phyloP scores from a whole-genome alignment of 2,888 invertebrate species.

The Drosophila yooni region DNA sequence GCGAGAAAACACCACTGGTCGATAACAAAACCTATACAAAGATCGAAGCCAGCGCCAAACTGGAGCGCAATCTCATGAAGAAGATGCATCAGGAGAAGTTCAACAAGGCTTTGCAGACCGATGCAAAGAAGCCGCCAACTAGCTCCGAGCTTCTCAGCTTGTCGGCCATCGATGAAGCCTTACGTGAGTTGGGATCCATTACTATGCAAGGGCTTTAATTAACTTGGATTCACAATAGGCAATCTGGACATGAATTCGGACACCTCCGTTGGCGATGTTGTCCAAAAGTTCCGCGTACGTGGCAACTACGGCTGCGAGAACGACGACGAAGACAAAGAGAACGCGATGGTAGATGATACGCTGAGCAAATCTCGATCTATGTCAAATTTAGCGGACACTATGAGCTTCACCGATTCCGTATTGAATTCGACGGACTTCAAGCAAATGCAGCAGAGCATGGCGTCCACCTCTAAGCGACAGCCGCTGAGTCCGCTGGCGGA shows the following conservation, averaged over 20 bases:
- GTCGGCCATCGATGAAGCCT: slow-evolving; percentile 82
- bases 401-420: slow-evolving; percentile 83
- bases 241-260: slow-evolving; percentile 78
- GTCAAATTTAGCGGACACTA: slow-evolving; percentile 69
- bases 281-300: slow-evolving; percentile 67
- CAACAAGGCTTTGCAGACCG: slow-evolving; percentile 53
- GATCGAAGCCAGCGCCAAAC: slow-evolving; percentile 61
- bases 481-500: slow-evolving; percentile 80
- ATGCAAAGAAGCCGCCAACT: slow-evolving; percentile 46
- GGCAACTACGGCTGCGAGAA: slow-evolving; percentile 34
- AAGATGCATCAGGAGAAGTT: slow-evolving; percentile 71
- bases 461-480: slow-evolving; percentile 54
- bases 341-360: slow-evolving; percentile 54
- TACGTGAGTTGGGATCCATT: slow-evolving; percentile 67
- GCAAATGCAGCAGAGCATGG: slow-evolving; percentile 63
- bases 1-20: slow-evolving; percentile 68
- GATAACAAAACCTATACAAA: slow-evolving; percentile 82
- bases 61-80: slow-evolving; percentile 55
- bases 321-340: slow-evolving; percentile 73
- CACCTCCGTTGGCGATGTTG: slow-evolving; percentile 70
- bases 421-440: slow-evolving; percentile 78
- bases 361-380: slow-evolving; percentile 47
- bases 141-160: slow-evolving; percentile 81
- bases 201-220: background rate
- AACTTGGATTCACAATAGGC: slow-evolving; percentile 44